Evolutionary conservation across 2,797 vertebrate genomes (phyloP).

Genomic region (Chrosomus eos): DNA sequence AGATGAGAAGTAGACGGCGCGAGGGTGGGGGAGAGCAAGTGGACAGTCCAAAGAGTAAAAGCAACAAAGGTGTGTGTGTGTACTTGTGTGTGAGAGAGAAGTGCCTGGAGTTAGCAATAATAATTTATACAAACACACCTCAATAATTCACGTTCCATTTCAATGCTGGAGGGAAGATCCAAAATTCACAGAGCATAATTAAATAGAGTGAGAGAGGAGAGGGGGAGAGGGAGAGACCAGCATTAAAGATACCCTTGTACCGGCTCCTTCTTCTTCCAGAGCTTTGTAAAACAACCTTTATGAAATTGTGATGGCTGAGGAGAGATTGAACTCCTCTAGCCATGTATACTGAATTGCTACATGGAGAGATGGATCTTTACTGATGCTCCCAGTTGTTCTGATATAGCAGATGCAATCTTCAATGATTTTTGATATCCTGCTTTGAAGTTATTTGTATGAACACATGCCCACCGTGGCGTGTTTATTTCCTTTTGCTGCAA

Average conservation of each 20-base stretch:
- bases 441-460: conserved; percentile 39
- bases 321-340: conserved; percentile 62
- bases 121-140: conserved; percentile 92
- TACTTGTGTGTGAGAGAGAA: conserved; percentile 69
- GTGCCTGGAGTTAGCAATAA: conserved; percentile 88
- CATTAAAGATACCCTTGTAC: conserved; percentile 76
- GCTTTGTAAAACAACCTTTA: conserved; percentile 80
- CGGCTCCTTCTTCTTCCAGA: conserved; percentile 74
- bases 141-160: conserved; percentile 88
- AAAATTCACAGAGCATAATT: conserved; percentile 91
- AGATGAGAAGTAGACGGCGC: conserved; percentile 27
- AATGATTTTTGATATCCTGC: conserved; percentile 53
- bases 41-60: conserved; percentile 63
- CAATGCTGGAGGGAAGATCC: conserved; percentile 86
- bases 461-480: neutral
- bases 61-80: conserved; percentile 55
- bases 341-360: conserved; percentile 53
- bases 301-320: conserved; percentile 76
- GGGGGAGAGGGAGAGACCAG: conserved; percentile 69
- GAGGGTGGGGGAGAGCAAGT: conserved; percentile 45
- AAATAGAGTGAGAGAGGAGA: conserved; percentile 81
- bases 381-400: conserved; percentile 42
- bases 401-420: conserved; percentile 42
- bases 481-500: conserved; percentile 32
- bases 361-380: conserved; percentile 46